Base-by-base conservation (phyloP, 2,797 vertebrate species). In the Brachyalestes nurse region DNA sequence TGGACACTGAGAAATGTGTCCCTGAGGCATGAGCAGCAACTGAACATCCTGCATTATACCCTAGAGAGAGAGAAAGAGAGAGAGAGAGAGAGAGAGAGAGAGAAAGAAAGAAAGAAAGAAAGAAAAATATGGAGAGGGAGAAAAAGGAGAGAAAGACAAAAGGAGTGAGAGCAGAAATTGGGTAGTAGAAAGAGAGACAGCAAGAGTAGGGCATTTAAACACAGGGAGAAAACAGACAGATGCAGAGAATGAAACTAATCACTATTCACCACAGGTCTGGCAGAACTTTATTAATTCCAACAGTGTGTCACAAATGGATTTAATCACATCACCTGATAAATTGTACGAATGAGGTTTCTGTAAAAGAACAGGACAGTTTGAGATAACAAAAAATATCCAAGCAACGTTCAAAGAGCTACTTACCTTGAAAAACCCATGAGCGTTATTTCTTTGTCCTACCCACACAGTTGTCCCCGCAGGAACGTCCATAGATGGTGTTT, bases 11-110 rank as follows among this genome's bases (percentile, higher is more conserved):
- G 95, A 95, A 89, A 99, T 97, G 93, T 97, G 98, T 86, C 98
- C 98, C 91, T 99, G 98, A 78, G 98, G 96, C 95, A 98, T 97
- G 88, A 97, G 93, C 92, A 99, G 94, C 87, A 99, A 92, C 89
- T 98, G 95, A 82, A 98, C 96, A 80, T 99, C 98, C 93, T 99
- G 97, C 97, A 99, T 97, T 91, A 98, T 92, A 65, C 98, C 98
- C 98, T 99, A 80, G 23, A 61, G 75, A 66, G 53, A 87, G 84
- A 69, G 84, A 81, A 38, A 85, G 79, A 71, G 5, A 62, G 13
- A 28, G 51, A 42, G 12, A 19, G 40, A 62, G 40, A 28, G 17
- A 61, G n/a, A 66, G 8, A 51, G 17, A 72, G 4, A n/a, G 21
- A n/a, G 25, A 61, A 53, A 21, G 28, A 61, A 16, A 66, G 60